Conservation (phyloP, 1,140 invertebrate species). For the Gonioctena quinquepunctata region DNA sequence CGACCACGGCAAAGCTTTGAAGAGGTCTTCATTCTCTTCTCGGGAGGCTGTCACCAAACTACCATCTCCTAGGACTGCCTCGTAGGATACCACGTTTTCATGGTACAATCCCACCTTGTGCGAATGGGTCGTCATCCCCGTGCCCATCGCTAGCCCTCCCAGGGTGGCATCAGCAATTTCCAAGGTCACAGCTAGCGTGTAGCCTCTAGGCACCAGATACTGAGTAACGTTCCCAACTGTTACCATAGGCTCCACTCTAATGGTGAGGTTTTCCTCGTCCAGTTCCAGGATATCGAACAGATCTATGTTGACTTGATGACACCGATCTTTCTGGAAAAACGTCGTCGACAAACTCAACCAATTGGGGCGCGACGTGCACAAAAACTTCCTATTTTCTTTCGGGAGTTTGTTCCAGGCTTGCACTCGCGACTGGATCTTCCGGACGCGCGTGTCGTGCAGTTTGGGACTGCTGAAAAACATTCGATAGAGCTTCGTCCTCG, state of each 20-base stretch:
- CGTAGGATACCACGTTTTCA: constrained; percentile 59
- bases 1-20: constrained; percentile 61
- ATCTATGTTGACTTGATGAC: constrained; percentile 64
- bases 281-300: constrained; percentile 62
- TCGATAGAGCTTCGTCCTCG: constrained; percentile 57
- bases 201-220: constrained; percentile 58
- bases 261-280: constrained; percentile 57
- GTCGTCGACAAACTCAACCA: constrained; percentile 70
- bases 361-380: constrained; percentile 70
- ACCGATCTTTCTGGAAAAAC: constrained; percentile 68
- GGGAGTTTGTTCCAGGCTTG: constrained; percentile 64
- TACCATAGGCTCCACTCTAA: constrained; percentile 58
- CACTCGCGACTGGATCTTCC: constrained; percentile 63
- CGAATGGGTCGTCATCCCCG: constrained; percentile 61
- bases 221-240: constrained; percentile 61
- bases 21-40: constrained; percentile 59
- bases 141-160: constrained; percentile 62
- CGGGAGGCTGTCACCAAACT: constrained; percentile 55
- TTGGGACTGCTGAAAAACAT: constrained; percentile 55
- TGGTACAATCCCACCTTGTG: constrained; percentile 62
- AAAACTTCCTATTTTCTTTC: constrained; percentile 57
- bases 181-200: constrained; percentile 62
- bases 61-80: constrained; percentile 61
- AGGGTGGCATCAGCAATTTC: constrained; percentile 60
- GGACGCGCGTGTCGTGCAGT: constrained; percentile 62